Conservation (phyloP, 2,797 vertebrate genomes). For the Sciurus vulgaris region DNA sequence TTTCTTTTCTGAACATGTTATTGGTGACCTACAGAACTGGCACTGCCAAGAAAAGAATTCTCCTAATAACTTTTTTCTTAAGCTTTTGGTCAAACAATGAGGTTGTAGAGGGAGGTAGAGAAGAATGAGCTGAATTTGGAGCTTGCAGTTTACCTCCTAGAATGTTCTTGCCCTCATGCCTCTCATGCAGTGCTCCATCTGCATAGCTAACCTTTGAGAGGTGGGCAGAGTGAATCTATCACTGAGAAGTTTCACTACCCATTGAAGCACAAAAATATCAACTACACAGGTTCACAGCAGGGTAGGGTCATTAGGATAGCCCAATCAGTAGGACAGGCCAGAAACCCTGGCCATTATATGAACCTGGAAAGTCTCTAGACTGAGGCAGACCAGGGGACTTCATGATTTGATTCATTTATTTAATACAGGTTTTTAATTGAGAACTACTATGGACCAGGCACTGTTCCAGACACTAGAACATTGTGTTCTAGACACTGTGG, state of each 20-base stretch:
- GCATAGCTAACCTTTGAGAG: background rate
- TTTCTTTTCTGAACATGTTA: slow-evolving; percentile 72
- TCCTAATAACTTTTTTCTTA: slow-evolving; percentile 35
- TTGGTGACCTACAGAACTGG: slow-evolving; percentile 59
- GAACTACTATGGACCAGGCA: slow-evolving; percentile 62
- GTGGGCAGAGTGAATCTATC: background rate
- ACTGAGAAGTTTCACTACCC: background rate
- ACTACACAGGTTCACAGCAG: background rate
- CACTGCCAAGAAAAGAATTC: slow-evolving; percentile 52
- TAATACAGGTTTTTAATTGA: slow-evolving; percentile 28
- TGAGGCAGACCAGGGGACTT: slow-evolving; percentile 11
- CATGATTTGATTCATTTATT: slow-evolving; percentile 42
- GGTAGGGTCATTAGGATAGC: background rate
- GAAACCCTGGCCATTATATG: background rate
- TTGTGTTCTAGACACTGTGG: slow-evolving; percentile 1
- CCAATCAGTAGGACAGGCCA: background rate
- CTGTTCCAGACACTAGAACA: slow-evolving; percentile 28
- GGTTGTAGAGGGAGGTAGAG: background rate
- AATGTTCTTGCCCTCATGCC: background rate
- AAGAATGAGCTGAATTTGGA: background rate
- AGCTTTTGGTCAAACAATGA: slow-evolving; percentile 45
- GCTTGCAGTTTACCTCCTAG: slow-evolving; percentile 27
- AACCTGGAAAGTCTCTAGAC: background rate
- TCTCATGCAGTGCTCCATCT: background rate
- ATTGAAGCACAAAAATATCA: slow-evolving; percentile 50